Evolutionary conservation across 2,113 vertebrate genomes (phyloP).

Genomic region (Meles meles): DNA sequence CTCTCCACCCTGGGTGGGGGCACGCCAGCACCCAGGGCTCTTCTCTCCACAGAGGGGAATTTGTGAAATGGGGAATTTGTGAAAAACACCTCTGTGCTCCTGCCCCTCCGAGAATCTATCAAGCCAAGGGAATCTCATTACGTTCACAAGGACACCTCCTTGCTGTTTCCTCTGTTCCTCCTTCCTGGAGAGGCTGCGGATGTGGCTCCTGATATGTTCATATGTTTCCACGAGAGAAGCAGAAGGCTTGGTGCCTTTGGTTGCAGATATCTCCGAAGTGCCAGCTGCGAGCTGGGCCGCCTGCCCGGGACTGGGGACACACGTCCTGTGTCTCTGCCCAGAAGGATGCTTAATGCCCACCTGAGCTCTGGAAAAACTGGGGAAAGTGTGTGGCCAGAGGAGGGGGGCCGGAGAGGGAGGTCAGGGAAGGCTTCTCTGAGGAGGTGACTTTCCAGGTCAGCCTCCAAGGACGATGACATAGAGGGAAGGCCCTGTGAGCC

Average conservation of each 20-base stretch:
- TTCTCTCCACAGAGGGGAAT: slow-evolving; percentile 59
- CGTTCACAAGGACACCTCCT: slow-evolving; percentile 36
- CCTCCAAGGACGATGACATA: background rate
- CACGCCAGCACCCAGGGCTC: background rate
- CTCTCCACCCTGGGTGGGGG: background rate
- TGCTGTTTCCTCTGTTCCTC: slow-evolving; percentile 41
- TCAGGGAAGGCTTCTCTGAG: background rate
- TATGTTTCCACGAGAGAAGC: background rate
- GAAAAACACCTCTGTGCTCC: slow-evolving; percentile 61
- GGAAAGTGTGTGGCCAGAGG: background rate
- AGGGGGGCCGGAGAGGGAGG: no score
- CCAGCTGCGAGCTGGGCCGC: background rate
- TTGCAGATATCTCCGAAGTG: background rate
- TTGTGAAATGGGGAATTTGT: background rate
- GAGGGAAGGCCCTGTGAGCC: background rate
- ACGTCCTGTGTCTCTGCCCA: background rate
- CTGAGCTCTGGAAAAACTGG: background rate
- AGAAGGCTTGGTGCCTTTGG: background rate
- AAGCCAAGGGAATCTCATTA: slow-evolving; percentile 75
- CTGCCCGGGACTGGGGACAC: background rate
- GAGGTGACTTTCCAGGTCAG: background rate
- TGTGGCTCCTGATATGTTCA: background rate
- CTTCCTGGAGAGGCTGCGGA: slow-evolving; percentile 42
- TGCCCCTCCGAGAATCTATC: slow-evolving; percentile 69
- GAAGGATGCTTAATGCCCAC: background rate